These are phyloP conservation scores for Camelus dromedarius DNA, from an alignment of 2,113 vertebrate genomes.

Conservation along the genomic window DNA sequence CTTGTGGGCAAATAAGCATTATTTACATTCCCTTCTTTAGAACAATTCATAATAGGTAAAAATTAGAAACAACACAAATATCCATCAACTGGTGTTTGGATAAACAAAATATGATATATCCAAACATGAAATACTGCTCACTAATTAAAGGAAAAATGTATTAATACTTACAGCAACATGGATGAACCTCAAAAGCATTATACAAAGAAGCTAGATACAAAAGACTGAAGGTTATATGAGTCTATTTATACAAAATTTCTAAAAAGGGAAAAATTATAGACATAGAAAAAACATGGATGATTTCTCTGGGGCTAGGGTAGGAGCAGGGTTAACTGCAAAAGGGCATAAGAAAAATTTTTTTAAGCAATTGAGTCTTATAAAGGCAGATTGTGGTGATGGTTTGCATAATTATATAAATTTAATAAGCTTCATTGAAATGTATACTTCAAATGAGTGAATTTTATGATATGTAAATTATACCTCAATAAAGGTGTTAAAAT, in stretches of 20 bases:
- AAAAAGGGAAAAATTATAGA: background rate
- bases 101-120: background rate
- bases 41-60: background rate
- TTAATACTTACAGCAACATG: background rate
- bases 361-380: background rate
- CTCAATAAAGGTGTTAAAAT: background rate
- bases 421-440: background rate
- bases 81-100: background rate
- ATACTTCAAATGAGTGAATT: background rate
- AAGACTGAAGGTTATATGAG: background rate
- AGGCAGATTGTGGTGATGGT: background rate
- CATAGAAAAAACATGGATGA: background rate
- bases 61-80: background rate
- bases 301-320: background rate
- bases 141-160: background rate
- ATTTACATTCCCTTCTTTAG: background rate
- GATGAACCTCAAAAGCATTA: background rate
- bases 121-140: background rate
- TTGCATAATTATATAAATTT: background rate
- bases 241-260: background rate
- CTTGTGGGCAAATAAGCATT: background rate
- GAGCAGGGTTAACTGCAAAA: background rate
- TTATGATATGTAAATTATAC: background rate
- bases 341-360: background rate
- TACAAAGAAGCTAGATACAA: background rate